Evolutionary conservation across 2,797 vertebrate species (phyloP).

Genomic region (Perodicticus potto): DNA sequence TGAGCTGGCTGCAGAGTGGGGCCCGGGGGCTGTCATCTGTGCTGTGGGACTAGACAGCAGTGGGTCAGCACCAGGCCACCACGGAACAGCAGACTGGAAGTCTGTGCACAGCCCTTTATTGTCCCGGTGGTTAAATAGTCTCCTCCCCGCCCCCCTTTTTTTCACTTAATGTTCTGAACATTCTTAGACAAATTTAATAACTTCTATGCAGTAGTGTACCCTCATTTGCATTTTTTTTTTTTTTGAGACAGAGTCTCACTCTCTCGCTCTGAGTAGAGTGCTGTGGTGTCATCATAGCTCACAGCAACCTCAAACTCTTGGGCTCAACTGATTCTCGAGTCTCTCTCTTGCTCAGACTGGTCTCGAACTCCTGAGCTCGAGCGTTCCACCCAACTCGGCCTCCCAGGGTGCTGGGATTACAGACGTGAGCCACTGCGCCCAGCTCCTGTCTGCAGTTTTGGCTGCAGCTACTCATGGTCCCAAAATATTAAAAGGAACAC

Average conservation of each 20-base stretch:
- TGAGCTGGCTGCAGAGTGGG: background rate
- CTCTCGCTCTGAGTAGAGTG: too few relatives aligned
- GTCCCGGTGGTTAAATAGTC: background rate
- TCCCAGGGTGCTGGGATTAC: too few relatives aligned
- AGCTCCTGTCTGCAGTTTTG: too few relatives aligned
- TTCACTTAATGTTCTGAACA: background rate
- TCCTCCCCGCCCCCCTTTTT: background rate
- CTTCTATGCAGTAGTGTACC: background rate
- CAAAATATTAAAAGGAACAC: background rate
- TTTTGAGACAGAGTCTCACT: too few relatives aligned
- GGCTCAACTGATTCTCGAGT: too few relatives aligned
- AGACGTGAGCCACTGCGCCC: too few relatives aligned
- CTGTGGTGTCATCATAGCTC: too few relatives aligned
- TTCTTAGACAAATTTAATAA: background rate
- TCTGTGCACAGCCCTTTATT: background rate
- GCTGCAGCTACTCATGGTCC: background rate
- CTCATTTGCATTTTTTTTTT: background rate
- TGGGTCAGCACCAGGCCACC: background rate
- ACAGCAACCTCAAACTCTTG: too few relatives aligned
- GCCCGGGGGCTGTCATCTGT: background rate
- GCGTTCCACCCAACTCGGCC: too few relatives aligned
- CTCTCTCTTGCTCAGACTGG: too few relatives aligned
- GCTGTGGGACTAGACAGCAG: background rate
- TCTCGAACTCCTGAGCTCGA: too few relatives aligned
- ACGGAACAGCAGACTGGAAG: fast-evolving